phyloP scores from a whole-genome alignment of 2,113 vertebrate genomes.

The Lethenteron reissneri region DNA sequence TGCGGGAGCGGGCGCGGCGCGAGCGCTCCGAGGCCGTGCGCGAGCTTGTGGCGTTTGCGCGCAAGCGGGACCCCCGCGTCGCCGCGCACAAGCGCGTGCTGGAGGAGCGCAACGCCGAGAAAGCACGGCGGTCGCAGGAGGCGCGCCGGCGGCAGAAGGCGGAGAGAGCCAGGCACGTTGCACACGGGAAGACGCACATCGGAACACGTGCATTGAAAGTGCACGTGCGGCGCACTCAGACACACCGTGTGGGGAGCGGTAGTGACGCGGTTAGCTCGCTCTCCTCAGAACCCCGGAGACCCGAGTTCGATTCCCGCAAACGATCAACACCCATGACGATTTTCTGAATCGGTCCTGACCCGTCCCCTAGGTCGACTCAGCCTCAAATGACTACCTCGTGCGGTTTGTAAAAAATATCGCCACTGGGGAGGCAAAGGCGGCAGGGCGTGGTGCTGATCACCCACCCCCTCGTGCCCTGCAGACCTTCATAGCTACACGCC shows the following conservation, averaged over 20 bases:
- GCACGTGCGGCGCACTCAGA: not conserved
- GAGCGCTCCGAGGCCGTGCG: constrained; percentile 66
- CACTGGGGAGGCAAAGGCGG: no score
- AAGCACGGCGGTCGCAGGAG: constrained; percentile 49
- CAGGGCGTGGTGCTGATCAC: no score
- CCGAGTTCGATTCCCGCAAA: not conserved
- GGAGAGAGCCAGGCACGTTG: constrained; percentile 50
- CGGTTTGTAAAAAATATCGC: no score
- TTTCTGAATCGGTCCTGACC: not conserved
- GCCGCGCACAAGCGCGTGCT: constrained; percentile 65
- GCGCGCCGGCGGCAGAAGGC: constrained; percentile 57
- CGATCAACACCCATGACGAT: fast-evolving
- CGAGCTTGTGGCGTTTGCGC: constrained; percentile 63
- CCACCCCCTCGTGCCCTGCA: no score
- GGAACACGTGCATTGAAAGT: not conserved
- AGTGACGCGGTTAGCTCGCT: not conserved
- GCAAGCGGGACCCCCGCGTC: constrained; percentile 66
- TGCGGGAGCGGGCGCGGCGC: constrained; percentile 53
- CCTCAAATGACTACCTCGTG: no score
- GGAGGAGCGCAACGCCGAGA: constrained; percentile 75
- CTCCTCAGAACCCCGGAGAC: not conserved
- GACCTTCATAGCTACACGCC: no score
- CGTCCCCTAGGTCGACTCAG: no score
- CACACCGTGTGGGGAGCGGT: not conserved
- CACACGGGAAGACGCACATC: not conserved